Conservation (phyloP, 1,140 invertebrate species). For the Drosophila nigromelanica region DNA sequence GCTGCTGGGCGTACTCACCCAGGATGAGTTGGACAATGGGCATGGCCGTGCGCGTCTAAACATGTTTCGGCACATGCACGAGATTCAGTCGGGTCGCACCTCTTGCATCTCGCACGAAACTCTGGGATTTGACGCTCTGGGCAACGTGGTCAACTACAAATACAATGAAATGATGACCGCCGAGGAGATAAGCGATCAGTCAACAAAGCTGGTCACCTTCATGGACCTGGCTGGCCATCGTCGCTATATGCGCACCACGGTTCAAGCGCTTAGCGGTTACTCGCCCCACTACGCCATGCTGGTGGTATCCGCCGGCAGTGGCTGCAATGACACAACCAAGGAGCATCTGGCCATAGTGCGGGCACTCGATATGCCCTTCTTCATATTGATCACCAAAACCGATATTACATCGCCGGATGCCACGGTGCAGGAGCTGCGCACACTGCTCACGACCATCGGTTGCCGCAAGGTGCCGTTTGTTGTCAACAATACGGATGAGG, state of each 20-base stretch:
- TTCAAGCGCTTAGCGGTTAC: conserved; percentile 97
- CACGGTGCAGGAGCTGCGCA: conserved; percentile 87
- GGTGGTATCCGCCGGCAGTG: conserved; percentile 88
- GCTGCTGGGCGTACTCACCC: conserved; percentile 96
- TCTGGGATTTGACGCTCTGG: conserved; percentile 94
- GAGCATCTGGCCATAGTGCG: conserved; percentile 94
- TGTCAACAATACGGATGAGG: conserved; percentile 89
- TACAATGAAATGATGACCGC: conserved; percentile 95
- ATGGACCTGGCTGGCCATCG: conserved; percentile 98
- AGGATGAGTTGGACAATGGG: conserved; percentile 98
- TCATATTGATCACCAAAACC: conserved; percentile 95
- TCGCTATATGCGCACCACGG: conserved; percentile 97
- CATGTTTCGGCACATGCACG: conserved; percentile 98
- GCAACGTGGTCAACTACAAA: conserved; percentile 91
- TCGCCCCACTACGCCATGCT: conserved; percentile 97
- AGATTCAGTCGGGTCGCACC: conserved; percentile 97
- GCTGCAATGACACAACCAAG: conserved; percentile 89
- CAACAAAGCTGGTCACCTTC: conserved; percentile 96
- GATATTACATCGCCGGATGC: conserved; percentile 89
- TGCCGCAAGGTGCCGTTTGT: conserved; percentile 89
- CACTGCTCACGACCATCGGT: conserved; percentile 87
- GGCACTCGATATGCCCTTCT: conserved; percentile 94
- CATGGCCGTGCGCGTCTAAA: conserved; percentile 96
- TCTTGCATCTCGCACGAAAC: conserved; percentile 98
- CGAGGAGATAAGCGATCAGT: conserved; percentile 96